phyloP scores from a whole-genome alignment of 2,113 vertebrate genomes.

The Phasianus colchicus region DNA sequence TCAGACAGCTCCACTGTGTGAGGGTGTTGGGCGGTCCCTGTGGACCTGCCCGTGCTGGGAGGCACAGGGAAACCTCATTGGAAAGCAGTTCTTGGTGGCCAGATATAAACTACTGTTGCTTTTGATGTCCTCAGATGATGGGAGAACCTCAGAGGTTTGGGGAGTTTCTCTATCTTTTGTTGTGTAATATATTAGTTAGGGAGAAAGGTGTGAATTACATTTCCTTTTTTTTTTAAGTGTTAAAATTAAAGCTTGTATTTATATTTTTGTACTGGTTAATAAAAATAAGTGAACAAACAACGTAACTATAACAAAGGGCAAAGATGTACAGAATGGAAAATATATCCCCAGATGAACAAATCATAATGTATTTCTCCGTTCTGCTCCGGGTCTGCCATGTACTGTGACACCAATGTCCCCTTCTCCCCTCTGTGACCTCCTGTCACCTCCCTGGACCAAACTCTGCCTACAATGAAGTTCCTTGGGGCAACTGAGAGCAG shows the following conservation, averaged over 20 bases:
- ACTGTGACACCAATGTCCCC: neutral
- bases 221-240: slow-evolving; percentile 20
- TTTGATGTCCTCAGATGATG: neutral
- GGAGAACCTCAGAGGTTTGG: slow-evolving; percentile 19
- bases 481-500: slow-evolving; percentile 7
- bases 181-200: slow-evolving; percentile 50
- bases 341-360: neutral
- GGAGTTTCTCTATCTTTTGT: slow-evolving; percentile 30
- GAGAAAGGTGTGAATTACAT: slow-evolving; percentile 59
- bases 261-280: slow-evolving; percentile 69
- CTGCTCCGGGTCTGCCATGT: neutral
- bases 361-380: neutral
- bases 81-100: slow-evolving; percentile 3
- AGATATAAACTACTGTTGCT: slow-evolving; percentile 19
- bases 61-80: neutral
- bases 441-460: neutral
- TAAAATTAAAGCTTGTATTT: slow-evolving; percentile 70
- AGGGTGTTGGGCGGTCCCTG: neutral
- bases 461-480: slow-evolving; percentile 59
- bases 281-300: slow-evolving; percentile 45
- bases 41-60: neutral
- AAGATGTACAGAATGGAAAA: neutral
- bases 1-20: neutral
- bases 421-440: neutral
- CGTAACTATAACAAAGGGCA: slow-evolving; percentile 25